Evolutionary conservation across 2,888 invertebrate genomes (phyloP), one percentile per base, ranked within the genome.

Genomic region (Andrena dorsata): DNA sequence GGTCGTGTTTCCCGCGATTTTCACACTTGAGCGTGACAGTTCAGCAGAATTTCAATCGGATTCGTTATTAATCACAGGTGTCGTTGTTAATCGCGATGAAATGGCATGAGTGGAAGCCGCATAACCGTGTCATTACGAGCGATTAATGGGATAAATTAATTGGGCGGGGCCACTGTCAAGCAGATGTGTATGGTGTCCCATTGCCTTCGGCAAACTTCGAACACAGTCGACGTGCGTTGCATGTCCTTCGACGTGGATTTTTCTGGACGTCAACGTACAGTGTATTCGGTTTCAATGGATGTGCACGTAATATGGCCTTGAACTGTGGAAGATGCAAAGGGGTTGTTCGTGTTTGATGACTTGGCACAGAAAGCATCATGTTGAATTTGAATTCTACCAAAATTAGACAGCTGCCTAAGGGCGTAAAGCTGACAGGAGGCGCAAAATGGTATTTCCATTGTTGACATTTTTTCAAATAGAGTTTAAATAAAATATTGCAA

Each of bases 101-200:
- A 75, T 69, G 41, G 35, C 23, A 73, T 26, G 66, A 74, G 61
- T 80, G 69, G 76, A 83, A 86, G 82, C 79, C 66, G 68, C 63
- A 76, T 82, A 82, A 86, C 56, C 60, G 60, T 20, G 61, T 66
- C 68, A 60, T 80, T 76, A 69, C 60, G 56, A 60, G 51, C 60
- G 68, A 76, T 83, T 82, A 77, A 76, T 79, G 72, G 76, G 23
- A 26, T 26, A 76, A 61, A 82, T 80, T 65, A 80, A 73, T 76
- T 23, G 66, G 77, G 6, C 65, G 86, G 85, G 84, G 73, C 80
- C 91, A 91, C 91, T 92, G 91, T 90, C 91, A 92, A 91, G 91
- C 90, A 89, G 90, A 88, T 90, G 84, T 86, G 64, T 88, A 83
- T 60, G 56, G 13, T 71, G 49, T 30, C n/a, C 28, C 26, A 0